phyloP scores from a whole-genome alignment of 1,140 invertebrate species.

The Nasonia vitripennis region DNA sequence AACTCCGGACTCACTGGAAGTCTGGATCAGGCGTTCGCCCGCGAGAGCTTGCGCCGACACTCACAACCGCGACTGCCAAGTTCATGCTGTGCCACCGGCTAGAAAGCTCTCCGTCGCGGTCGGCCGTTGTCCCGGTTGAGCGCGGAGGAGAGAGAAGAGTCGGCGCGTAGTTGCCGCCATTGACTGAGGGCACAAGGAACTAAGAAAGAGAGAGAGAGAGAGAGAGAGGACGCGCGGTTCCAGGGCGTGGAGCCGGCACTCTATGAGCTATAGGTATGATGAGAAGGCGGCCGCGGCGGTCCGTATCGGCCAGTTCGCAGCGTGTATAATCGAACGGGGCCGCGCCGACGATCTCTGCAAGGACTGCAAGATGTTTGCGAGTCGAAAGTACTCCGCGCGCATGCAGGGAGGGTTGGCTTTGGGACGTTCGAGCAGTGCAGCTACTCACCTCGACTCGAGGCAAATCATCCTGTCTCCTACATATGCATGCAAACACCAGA shows the following conservation, averaged over 20 bases:
- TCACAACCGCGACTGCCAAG: no score
- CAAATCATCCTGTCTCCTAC: conserved; percentile 70
- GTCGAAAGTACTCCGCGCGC: neutral
- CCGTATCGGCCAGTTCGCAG: neutral
- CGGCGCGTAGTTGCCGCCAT: conserved; percentile 35
- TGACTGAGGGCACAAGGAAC: neutral
- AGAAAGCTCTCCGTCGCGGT: neutral
- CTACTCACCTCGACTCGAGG: conserved; percentile 68
- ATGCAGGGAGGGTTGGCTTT: neutral
- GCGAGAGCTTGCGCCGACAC: neutral
- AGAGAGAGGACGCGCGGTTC: neutral
- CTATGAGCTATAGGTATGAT: neutral
- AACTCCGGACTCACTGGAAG: neutral
- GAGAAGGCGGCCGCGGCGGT: neutral
- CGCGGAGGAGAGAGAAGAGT: neutral
- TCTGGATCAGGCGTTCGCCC: no score
- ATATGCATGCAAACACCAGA: no score
- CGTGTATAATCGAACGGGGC: conserved; percentile 3
- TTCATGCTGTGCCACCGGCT: neutral
- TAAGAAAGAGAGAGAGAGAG: neutral
- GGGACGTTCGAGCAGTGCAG: neutral
- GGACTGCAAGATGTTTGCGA: no score
- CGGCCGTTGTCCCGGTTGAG: neutral
- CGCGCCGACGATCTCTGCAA: neutral
- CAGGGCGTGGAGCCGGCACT: conserved; percentile 23